Conservation (phyloP, 2,888 invertebrate species). For the Andrena praecox region DNA sequence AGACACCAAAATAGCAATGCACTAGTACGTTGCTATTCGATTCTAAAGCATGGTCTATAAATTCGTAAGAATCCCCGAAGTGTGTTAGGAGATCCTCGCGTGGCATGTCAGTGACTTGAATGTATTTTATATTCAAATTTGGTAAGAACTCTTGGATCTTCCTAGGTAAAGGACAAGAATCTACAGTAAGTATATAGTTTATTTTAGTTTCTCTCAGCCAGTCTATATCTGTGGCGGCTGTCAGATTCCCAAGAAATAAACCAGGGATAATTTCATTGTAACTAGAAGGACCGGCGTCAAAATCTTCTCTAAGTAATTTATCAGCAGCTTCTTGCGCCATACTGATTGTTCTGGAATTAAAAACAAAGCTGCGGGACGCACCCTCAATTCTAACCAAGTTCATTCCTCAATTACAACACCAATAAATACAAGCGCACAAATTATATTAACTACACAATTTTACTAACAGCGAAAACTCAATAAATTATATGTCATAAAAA, state of each 20-base stretch:
- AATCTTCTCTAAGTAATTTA: conserved; percentile 84
- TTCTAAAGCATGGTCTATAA: conserved; percentile 90
- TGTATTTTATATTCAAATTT: conserved; percentile 90
- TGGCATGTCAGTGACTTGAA: conserved; percentile 93
- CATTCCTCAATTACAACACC: conserved; percentile 11
- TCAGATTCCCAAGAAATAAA: conserved; percentile 90
- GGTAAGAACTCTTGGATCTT: conserved; percentile 88
- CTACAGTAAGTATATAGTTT: conserved; percentile 92
- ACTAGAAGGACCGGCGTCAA: conserved; percentile 87
- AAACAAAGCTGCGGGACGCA: conserved; percentile 36
- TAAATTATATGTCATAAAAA: conserved; percentile 28
- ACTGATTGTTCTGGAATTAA: conserved; percentile 53
- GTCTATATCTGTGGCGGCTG: conserved; percentile 91
- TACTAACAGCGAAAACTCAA: not conserved
- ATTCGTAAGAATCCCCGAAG: conserved; percentile 91
- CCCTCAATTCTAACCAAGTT: conserved; percentile 8
- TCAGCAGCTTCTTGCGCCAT: conserved; percentile 54
- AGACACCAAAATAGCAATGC: conserved; percentile 97
- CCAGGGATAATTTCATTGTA: conserved; percentile 86
- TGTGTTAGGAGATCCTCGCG: conserved; percentile 93
- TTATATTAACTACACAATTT: not conserved
- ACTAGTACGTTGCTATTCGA: conserved; percentile 91
- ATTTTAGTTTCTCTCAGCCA: conserved; percentile 89
- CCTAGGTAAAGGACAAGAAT: conserved; percentile 93
- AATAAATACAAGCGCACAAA: not conserved